Evolutionary conservation across 2,888 invertebrate genomes (phyloP).

Genomic region (Therioaphis trifolii): DNA sequence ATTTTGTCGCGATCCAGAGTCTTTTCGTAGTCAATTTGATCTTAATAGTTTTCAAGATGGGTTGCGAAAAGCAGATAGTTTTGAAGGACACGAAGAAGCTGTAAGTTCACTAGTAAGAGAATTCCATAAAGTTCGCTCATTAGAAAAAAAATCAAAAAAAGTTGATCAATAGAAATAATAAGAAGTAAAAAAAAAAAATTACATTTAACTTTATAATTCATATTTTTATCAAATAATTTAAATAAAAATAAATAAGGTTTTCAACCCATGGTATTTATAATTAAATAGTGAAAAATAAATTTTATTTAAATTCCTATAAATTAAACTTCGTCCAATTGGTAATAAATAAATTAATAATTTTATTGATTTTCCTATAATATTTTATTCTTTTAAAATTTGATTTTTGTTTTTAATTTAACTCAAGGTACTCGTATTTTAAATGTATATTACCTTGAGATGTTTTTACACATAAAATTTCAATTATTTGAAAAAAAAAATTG

Average conservation of each 20-base stretch:
- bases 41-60: constrained; percentile 65
- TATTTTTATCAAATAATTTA: neutral
- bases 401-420: neutral
- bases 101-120: constrained; percentile 77
- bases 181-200: neutral
- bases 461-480: too few species aligned
- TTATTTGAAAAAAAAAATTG: neutral
- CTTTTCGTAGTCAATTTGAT: constrained; percentile 68
- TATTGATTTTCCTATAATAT: neutral
- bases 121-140: constrained; percentile 75
- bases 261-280: neutral
- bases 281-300: neutral
- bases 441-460: too few species aligned
- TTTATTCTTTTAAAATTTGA: neutral
- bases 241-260: neutral
- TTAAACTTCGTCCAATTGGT: neutral
- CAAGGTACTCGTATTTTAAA: neutral
- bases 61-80: constrained; percentile 76
- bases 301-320: neutral
- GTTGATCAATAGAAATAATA: constrained; percentile 19
- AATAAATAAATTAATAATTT: neutral
- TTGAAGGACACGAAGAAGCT: constrained; percentile 78
- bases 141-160: constrained; percentile 66
- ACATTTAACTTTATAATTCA: neutral
- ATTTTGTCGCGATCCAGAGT: constrained; percentile 67